A percentile compares a stretch with the other conserved stretches of the same genome.
Evolutionary conservation across 2,888 invertebrate genomes (phyloP).

Genomic region (Oasisia sp.): DNA sequence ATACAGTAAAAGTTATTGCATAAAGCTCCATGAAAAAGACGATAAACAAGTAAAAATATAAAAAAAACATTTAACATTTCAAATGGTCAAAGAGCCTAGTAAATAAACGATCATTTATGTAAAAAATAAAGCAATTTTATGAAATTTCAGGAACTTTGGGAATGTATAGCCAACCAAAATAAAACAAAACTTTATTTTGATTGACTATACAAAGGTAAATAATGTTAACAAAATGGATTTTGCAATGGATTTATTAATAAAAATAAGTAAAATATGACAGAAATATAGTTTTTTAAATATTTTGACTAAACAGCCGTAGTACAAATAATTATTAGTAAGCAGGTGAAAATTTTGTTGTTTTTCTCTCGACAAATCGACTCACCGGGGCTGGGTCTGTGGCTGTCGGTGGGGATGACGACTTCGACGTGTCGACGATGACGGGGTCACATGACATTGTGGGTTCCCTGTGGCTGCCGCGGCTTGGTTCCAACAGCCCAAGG

Average conservation of each 20-base stretch:
- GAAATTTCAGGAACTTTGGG: neutral
- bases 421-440: conserved; percentile 7
- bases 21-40: neutral
- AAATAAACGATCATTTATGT: neutral
- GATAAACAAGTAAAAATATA: neutral
- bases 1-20: conserved; percentile 7
- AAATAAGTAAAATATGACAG: too few species aligned
- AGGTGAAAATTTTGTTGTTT: neutral
- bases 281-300: too few species aligned
- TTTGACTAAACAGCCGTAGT: too few species aligned
- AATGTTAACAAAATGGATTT: too few species aligned
- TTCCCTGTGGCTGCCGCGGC: conserved; percentile 46
- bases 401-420: conserved; percentile 18
- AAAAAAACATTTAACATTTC: neutral
- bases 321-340: too few species aligned
- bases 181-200: neutral
- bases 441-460: conserved; percentile 19
- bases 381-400: neutral
- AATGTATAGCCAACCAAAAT: neutral
- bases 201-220: neutral
- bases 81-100: neutral
- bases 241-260: too few species aligned
- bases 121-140: neutral
- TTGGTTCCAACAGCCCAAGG: conserved; percentile 72
- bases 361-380: neutral